Percentiles rank a stretch among this genome's conserved stretches.
phyloP scores from a whole-genome alignment of 2,888 invertebrate species.

The Phasia obesa region DNA sequence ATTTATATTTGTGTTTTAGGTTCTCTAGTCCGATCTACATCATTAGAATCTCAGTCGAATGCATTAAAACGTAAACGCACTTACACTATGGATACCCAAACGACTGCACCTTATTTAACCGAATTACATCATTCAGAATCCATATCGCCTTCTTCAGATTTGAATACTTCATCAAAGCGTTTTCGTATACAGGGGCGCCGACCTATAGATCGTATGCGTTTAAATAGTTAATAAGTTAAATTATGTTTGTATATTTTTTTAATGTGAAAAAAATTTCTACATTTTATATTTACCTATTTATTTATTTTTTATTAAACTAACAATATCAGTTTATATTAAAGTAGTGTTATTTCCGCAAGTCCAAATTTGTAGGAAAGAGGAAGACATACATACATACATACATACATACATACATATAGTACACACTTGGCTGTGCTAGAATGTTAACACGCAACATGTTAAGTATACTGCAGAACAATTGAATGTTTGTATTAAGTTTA shows the following conservation, averaged over 20 bases:
- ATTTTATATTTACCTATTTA: too few relatives aligned
- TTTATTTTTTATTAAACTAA: too few relatives aligned
- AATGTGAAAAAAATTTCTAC: neutral
- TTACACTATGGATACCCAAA: constrained; percentile 74
- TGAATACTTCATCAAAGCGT: constrained; percentile 77
- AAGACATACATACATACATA: too few relatives aligned
- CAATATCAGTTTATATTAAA: too few relatives aligned
- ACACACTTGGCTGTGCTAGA: too few relatives aligned
- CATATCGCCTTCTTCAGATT: constrained; percentile 70
- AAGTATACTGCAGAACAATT: too few relatives aligned
- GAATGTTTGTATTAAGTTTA: too few relatives aligned
- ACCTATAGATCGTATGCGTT: constrained; percentile 81
- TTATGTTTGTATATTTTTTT: constrained; percentile 17
- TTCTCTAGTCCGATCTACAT: constrained; percentile 76
- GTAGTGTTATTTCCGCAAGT: too few relatives aligned
- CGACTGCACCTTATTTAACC: constrained; percentile 64
- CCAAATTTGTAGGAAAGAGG: too few relatives aligned
- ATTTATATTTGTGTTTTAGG: constrained; percentile 72
- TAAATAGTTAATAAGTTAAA: constrained; percentile 72
- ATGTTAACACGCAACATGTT: too few relatives aligned
- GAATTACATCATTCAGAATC: constrained; percentile 56
- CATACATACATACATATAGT: too few relatives aligned
- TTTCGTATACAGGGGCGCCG: constrained; percentile 80
- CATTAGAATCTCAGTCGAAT: constrained; percentile 70
- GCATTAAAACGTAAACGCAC: constrained; percentile 79